Conservation (phyloP, 2,113 vertebrate genomes). For the Macrotis lagotis region DNA sequence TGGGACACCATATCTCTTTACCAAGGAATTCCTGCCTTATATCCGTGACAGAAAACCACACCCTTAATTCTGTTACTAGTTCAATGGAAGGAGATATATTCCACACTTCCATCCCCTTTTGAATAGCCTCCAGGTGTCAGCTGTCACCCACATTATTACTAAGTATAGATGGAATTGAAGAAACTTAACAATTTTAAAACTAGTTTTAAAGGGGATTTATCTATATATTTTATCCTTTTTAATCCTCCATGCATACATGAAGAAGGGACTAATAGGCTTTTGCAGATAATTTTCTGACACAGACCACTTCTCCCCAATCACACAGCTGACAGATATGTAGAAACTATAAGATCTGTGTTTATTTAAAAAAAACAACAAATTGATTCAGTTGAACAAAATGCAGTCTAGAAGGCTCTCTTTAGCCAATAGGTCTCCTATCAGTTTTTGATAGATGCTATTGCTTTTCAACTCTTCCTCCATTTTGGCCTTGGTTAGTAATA, state of each 20-base stretch:
- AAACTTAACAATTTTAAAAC: neutral
- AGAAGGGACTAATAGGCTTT: neutral
- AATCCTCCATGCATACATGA: neutral
- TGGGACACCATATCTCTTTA: neutral
- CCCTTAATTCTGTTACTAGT: neutral
- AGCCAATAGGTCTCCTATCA: neutral
- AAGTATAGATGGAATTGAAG: neutral
- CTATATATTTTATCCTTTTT: neutral
- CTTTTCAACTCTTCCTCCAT: neutral
- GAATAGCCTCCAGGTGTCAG: neutral
- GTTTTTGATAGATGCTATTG: neutral
- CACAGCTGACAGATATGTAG: neutral
- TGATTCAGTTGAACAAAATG: slow-evolving; percentile 1
- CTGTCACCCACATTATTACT: neutral
- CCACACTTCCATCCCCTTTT: neutral
- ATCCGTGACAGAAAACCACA: neutral
- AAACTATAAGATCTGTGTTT: neutral
- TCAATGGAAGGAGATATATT: neutral
- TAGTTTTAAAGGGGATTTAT: neutral
- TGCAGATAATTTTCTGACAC: neutral
- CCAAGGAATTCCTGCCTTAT: neutral
- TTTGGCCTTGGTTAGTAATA: neutral
- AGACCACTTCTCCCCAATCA: neutral
- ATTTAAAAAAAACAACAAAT: neutral
- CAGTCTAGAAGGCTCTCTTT: neutral